Percentiles rank a stretch among this genome's conserved stretches.
phyloP scores from a whole-genome alignment of 2,113 vertebrate genomes.

The Eretmochelys imbricata region DNA sequence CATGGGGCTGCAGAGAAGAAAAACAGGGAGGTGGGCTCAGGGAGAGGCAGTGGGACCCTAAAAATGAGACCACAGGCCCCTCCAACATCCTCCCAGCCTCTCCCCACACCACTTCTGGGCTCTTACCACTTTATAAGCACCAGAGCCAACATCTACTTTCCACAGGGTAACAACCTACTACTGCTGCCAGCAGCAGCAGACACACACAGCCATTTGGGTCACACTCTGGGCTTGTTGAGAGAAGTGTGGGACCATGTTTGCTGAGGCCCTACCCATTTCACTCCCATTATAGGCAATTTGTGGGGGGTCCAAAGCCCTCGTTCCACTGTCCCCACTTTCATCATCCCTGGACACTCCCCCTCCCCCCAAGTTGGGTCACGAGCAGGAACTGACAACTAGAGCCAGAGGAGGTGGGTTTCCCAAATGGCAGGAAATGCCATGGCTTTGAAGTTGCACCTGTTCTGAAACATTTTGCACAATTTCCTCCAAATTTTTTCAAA shows the following conservation, averaged over 20 bases:
- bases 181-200: not conserved
- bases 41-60: too few relatives aligned
- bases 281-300: not conserved
- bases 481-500: not conserved
- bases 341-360: not conserved
- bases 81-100: too few relatives aligned
- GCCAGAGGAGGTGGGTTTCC: not conserved
- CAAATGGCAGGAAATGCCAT: rapidly evolving
- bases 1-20: not conserved
- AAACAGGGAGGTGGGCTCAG: not conserved
- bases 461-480: not conserved
- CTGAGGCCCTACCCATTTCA: not conserved
- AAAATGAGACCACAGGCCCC: not conserved
- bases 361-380: rapidly evolving
- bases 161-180: not conserved
- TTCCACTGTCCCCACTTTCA: not conserved
- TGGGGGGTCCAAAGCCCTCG: not conserved
- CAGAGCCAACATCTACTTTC: not conserved
- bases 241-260: not conserved
- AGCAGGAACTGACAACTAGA: too few relatives aligned
- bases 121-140: not conserved
- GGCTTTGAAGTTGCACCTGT: not conserved
- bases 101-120: not conserved
- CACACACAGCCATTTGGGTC: rapidly evolving
- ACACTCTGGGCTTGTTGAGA: not conserved